A percentile compares a stretch with the other conserved stretches of the same genome.
Conservation (phyloP, 2,113 vertebrate genomes). For the Mionectes macconnelli region DNA sequence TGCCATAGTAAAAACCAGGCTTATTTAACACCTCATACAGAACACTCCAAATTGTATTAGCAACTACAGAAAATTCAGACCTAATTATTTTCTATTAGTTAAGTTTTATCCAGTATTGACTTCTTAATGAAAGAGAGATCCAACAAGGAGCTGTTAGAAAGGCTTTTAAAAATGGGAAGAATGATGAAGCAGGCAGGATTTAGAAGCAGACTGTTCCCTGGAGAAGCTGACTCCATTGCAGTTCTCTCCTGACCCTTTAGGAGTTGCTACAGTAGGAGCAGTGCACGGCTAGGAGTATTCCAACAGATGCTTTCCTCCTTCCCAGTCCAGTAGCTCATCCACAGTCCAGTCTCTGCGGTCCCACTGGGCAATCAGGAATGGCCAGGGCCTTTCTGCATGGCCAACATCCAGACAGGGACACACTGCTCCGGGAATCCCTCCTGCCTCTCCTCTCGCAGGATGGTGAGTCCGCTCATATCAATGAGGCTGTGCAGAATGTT, state of each 20-base stretch:
- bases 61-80: background rate
- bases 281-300: background rate
- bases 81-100: background rate
- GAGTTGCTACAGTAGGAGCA: background rate
- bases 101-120: background rate
- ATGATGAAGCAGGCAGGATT: background rate
- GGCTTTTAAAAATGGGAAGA: background rate
- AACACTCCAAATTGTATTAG: background rate
- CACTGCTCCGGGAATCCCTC: conserved; percentile 87
- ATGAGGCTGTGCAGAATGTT: conserved; percentile 87
- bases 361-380: background rate
- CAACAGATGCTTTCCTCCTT: background rate
- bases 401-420: conserved; percentile 93
- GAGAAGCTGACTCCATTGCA: background rate
- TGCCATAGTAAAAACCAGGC: background rate
- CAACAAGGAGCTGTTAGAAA: background rate
- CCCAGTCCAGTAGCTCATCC: background rate
- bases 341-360: background rate
- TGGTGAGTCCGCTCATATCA: conserved; percentile 82
- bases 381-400: conserved; percentile 71
- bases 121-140: background rate
- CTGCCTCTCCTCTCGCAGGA: conserved; percentile 84
- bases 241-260: background rate
- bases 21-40: background rate
- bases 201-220: background rate